Evolutionary conservation across 2,113 vertebrate genomes (phyloP).

Genomic region (Lanius ludovicianus): DNA sequence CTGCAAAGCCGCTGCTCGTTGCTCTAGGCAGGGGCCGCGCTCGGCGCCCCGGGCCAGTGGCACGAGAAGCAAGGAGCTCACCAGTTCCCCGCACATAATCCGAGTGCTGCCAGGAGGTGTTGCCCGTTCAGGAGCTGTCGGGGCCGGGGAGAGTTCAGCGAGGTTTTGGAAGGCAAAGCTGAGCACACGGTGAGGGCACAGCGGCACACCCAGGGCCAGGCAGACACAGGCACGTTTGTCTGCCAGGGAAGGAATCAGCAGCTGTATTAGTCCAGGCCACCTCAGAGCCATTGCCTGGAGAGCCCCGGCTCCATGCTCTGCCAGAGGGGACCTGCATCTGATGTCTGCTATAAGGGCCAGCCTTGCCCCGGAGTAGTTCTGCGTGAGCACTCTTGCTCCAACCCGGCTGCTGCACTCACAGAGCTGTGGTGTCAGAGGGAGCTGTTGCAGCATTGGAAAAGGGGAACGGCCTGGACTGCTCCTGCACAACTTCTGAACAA

Average conservation of each 20-base stretch:
- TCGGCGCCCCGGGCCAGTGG: accelerated
- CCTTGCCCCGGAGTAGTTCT: neutral
- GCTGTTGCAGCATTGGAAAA: neutral
- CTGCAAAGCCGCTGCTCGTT: neutral
- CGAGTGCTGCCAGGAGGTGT: accelerated
- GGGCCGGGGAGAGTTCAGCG: neutral
- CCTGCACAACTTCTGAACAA: neutral
- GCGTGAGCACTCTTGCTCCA: neutral
- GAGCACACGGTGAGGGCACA: neutral
- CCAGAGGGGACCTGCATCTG: neutral
- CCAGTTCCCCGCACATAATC: accelerated
- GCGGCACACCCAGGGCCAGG: neutral
- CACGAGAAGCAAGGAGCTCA: accelerated
- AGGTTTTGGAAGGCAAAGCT: neutral
- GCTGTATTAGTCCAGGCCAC: neutral
- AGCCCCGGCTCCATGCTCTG: accelerated
- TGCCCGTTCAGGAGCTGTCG: neutral
- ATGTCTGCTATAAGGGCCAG: accelerated
- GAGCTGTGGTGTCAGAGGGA: neutral
- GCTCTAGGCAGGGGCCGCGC: neutral
- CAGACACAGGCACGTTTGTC: neutral
- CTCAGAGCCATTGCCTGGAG: neutral
- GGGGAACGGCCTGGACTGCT: neutral
- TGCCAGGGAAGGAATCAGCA: neutral
- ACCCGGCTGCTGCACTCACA: neutral